Evolutionary conservation across 2,888 invertebrate genomes (phyloP).

Genomic region (Piscicola geometra): DNA sequence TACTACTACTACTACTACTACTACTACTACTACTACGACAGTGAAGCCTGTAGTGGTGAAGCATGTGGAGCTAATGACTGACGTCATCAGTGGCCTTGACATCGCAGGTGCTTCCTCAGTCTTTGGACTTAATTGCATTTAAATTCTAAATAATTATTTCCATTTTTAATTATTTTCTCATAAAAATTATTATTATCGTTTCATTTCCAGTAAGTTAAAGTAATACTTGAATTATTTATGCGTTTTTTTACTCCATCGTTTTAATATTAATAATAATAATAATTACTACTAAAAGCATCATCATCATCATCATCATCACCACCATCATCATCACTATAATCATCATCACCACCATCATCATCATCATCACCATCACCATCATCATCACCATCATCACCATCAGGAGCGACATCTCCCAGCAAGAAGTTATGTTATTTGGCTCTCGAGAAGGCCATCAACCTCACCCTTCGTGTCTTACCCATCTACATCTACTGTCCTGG

Average conservation of each 20-base stretch:
- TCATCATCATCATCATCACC: background rate
- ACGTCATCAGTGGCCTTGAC: slow-evolving; percentile 1
- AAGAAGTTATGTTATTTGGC: slow-evolving; percentile 10
- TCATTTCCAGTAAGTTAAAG: background rate
- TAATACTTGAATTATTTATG: no score
- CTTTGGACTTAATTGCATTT: no score
- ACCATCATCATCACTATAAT: background rate
- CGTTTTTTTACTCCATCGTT: background rate
- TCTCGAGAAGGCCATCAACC: slow-evolving; percentile 1
- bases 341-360: background rate
- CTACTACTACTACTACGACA: background rate
- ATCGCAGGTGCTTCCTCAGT: background rate
- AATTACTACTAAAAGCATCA: background rate
- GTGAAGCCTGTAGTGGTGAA: slow-evolving; percentile 4
- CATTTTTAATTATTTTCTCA: background rate
- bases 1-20: no score
- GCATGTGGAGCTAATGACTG: background rate
- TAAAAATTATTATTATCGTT: background rate
- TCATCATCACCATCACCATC: background rate
- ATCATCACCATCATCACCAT: background rate
- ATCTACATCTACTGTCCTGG: slow-evolving; percentile 11
- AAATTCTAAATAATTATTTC: no score
- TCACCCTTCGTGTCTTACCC: background rate
- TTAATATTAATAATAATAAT: background rate
- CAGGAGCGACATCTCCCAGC: background rate